A percentile compares a stretch with the other conserved stretches of the same genome.
phyloP scores from a whole-genome alignment of 2,797 vertebrate species.

The Limnodromus scolopaceus region DNA sequence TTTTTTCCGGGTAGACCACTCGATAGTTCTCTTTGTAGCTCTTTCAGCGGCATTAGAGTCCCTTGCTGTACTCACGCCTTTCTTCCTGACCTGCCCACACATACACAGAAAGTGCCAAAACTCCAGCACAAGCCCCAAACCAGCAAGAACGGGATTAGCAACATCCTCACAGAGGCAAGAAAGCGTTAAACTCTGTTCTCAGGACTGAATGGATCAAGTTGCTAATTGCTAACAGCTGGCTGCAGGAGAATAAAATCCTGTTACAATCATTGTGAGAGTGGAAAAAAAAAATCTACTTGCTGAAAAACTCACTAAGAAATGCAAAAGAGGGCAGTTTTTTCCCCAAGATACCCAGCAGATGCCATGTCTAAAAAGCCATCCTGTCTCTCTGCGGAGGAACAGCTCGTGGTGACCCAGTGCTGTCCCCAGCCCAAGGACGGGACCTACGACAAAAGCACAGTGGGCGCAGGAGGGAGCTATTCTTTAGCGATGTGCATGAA shows the following conservation, averaged over 20 bases:
- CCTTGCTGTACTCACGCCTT: not conserved
- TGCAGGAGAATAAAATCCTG: slow-evolving; percentile 51
- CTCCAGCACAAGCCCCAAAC: not conserved
- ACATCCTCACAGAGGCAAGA: slow-evolving; percentile 47
- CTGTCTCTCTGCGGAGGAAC: not conserved
- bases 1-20: not conserved
- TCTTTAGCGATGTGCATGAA: slow-evolving; percentile 8
- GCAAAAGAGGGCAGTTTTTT: not conserved
- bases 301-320: slow-evolving; percentile 18
- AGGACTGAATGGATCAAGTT: slow-evolving; percentile 51
- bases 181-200: slow-evolving; percentile 67
- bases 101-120: not conserved
- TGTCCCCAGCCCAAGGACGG: fast-evolving
- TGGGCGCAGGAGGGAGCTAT: not conserved
- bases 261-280: slow-evolving; percentile 11
- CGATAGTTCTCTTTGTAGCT: not conserved
- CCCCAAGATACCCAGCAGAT: not conserved
- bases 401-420: not conserved
- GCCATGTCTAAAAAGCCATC: not conserved
- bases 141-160: slow-evolving; percentile 52
- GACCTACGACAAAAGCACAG: not conserved
- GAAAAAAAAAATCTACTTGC: not conserved
- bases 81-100: slow-evolving; percentile 15
- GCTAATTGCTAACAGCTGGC: slow-evolving; percentile 76
- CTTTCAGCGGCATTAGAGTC: not conserved